A percentile compares a stretch with the other conserved stretches of the same genome.
These are phyloP conservation scores for Lepisosteus osseus DNA, from an alignment of 2,113 vertebrate species.

Conservation along the genomic window DNA sequence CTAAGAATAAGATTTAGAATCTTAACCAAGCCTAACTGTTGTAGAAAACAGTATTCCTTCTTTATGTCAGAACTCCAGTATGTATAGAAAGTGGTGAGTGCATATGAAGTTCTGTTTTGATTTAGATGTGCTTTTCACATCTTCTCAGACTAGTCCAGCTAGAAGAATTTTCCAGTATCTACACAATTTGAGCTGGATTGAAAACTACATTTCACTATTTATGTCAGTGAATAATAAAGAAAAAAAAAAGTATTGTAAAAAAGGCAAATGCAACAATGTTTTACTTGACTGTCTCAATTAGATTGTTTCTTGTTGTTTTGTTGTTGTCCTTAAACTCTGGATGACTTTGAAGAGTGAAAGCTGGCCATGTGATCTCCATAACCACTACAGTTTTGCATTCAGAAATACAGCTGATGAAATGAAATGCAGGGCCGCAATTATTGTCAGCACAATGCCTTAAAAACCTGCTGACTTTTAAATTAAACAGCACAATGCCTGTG, in stretches of 20 bases:
- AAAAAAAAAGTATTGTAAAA: not conserved
- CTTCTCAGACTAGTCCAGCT: too few species aligned
- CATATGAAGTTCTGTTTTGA: too few species aligned
- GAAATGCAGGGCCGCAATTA: conserved; percentile 84
- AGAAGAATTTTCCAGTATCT: too few species aligned
- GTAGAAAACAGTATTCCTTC: too few species aligned
- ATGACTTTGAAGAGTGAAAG: conserved; percentile 64
- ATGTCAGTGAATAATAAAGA: conserved; percentile 2
- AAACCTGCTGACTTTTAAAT: conserved; percentile 93
- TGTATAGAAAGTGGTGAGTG: too few species aligned
- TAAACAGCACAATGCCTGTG: conserved; percentile 72
- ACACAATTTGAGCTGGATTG: too few species aligned
- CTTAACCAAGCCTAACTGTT: too few species aligned
- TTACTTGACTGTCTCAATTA: not conserved
- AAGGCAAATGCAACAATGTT: not conserved
- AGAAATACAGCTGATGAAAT: conserved; percentile 88
- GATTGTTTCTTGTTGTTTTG: not conserved
- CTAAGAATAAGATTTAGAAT: too few species aligned
- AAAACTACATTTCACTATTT: not conserved
- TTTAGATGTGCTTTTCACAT: too few species aligned
- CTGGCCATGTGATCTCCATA: conserved; percentile 61
- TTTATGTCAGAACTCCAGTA: too few species aligned
- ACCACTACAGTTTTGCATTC: conserved; percentile 65
- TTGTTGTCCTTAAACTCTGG: conserved; percentile 7
- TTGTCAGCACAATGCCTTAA: conserved; percentile 95